Base-by-base conservation (phyloP, 2,797 vertebrate species). In the Crenuchus spilurus region DNA sequence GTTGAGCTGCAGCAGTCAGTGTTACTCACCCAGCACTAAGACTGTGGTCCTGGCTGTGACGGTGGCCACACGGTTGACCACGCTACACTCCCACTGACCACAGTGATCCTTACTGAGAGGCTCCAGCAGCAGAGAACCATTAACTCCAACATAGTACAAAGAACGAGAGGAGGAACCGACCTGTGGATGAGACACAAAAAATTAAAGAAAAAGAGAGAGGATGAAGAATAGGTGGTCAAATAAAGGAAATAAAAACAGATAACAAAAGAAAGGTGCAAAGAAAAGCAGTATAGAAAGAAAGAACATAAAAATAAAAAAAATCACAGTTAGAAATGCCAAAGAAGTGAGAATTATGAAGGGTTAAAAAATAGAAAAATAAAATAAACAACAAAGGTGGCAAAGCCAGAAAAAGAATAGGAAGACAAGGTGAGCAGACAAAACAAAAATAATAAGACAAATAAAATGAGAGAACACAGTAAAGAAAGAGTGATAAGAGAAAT, bases 101-200 rank as follows among this genome's bases (percentile, higher is more conserved):
- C 96, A 94, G 84, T 97, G 95, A 79, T 97, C 96, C 82, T 98
- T 98, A 18, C 80, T 76, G 52, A 99, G 80, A 0, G 95, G 94
- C 48, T 82, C 90, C 63, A 99, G 88, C 68, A 96, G 16, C 35
- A 99, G 91, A 61, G 95, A 97, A 60, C 93, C 90, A 37, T 96
- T 95, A 3, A 62, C 76, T 2, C 92, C 89, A 35, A 94, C 84
- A 58, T 85, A 90, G 78, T 90, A 94, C 0, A 89, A 80, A 1
- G 85, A 87, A 35, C 80, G 88, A 2, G 90, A 91, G 20, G 64
- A 33, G 1, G 77, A 42, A 57, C 92, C 92, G 4, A 95, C 87
- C 96, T 98, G n/a, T n/a, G 81, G 54, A 14, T 77, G 24, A 64
- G 6, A 37, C 4, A 46, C 10, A 61, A 33, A 8, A 28, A 16